Conservation (phyloP, 37 sponge, comb jelly and placozoan species). For the Agelas oroides region DNA sequence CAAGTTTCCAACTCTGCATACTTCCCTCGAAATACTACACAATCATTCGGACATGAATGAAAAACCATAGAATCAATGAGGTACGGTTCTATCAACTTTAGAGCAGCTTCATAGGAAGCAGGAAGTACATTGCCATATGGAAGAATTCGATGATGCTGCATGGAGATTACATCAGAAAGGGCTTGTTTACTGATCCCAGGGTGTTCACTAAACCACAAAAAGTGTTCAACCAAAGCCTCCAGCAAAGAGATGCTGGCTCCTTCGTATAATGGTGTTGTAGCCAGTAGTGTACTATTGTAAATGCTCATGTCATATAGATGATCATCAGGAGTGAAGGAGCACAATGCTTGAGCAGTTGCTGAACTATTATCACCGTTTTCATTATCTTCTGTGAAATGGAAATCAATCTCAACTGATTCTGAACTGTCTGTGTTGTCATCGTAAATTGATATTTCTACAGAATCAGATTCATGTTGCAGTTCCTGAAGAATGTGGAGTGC, state of each 20-base stretch:
- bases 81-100: slow-evolving; percentile 13
- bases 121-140: slow-evolving; percentile 27
- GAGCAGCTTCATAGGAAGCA: slow-evolving; percentile 18
- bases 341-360: too few species aligned
- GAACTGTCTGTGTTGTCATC: too few species aligned
- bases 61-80: slow-evolving; percentile 6
- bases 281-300: background rate
- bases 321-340: too few species aligned
- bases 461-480: too few species aligned
- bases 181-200: slow-evolving; percentile 50
- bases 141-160: slow-evolving; percentile 29
- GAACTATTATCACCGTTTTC: too few species aligned
- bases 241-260: background rate
- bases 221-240: slow-evolving; percentile 19
- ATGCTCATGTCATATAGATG: background rate
- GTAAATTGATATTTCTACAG: too few species aligned
- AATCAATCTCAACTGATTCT: too few species aligned
- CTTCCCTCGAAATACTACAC: slow-evolving; percentile 12
- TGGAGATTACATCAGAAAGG: background rate
- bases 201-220: slow-evolving; percentile 36
- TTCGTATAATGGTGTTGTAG: background rate
- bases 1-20: slow-evolving; percentile 2
- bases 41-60: slow-evolving; percentile 44
- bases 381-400: too few species aligned
- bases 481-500: too few species aligned